Evolutionary conservation across 2,797 vertebrate species (phyloP).

Genomic region (Diplodus puntazzo): DNA sequence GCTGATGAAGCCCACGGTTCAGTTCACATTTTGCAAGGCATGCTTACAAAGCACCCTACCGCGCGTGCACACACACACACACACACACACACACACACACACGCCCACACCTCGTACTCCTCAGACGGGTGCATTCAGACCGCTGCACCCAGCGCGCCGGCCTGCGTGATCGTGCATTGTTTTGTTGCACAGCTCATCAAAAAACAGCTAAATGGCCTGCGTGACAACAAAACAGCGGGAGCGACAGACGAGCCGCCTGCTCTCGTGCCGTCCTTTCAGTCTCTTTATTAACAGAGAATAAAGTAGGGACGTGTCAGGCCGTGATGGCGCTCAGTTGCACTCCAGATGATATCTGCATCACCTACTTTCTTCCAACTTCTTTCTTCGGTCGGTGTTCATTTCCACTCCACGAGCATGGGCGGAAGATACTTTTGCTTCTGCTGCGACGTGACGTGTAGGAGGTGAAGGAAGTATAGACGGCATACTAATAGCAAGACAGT

Average conservation of each 20-base stretch:
- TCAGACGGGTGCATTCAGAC: constrained; percentile 63
- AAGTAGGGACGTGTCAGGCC: not conserved
- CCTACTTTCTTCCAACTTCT: not conserved
- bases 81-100: constrained; percentile 22
- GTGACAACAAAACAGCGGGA: not conserved
- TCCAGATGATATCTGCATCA: not conserved
- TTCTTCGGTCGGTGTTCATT: constrained; percentile 9
- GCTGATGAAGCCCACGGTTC: constrained; percentile 66
- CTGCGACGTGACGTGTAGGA: constrained; percentile 48
- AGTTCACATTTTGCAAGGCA: constrained; percentile 66
- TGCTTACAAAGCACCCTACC: constrained; percentile 48
- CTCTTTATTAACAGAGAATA: constrained; percentile 19
- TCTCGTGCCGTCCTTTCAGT: constrained; percentile 23
- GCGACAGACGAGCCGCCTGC: constrained; percentile 24
- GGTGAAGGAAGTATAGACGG: constrained; percentile 34
- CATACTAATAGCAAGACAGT: constrained; percentile 27
- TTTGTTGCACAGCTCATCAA: constrained; percentile 44
- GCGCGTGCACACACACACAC: constrained; percentile 35
- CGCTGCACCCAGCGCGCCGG: constrained; percentile 41
- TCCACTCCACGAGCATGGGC: not conserved
- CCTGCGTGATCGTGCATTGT: constrained; percentile 49
- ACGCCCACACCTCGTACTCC: constrained; percentile 41
- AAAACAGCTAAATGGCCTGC: constrained; percentile 43
- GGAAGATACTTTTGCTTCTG: constrained; percentile 30
- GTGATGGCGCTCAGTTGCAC: not conserved